Conservation (phyloP, 2,888 invertebrate genomes). For the Caenorhabditis uteleia region DNA sequence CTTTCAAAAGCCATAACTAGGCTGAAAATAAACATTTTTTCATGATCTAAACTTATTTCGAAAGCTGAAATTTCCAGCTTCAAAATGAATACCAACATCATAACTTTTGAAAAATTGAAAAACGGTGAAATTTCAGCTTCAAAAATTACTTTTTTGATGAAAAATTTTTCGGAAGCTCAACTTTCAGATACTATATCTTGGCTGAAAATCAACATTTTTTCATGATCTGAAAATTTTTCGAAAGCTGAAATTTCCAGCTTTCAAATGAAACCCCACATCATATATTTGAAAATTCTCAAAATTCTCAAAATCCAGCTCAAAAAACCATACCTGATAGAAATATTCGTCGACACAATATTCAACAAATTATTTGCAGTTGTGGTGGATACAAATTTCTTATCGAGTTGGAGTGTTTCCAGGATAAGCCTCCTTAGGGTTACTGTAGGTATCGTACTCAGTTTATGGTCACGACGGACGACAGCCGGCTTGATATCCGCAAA, state of each 20-base stretch:
- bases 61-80: neutral
- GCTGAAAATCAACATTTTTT: neutral
- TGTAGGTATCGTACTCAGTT: conserved; percentile 8
- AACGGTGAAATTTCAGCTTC: neutral
- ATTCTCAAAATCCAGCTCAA: neutral
- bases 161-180: neutral
- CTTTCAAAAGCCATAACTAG: neutral
- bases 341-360: conserved; percentile 9
- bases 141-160: no score
- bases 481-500: conserved; percentile 38
- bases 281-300: neutral
- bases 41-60: neutral
- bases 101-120: neutral
- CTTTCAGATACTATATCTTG: neutral
- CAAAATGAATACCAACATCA: neutral
- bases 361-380: conserved; percentile 14
- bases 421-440: conserved; percentile 15
- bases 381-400: conserved; percentile 21
- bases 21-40: neutral
- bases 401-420: conserved; percentile 27
- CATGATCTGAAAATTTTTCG: neutral
- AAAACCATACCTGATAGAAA: conserved; percentile 16
- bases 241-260: neutral
- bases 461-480: conserved; percentile 10
- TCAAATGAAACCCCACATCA: neutral